Conservation (phyloP, 2,888 invertebrate genomes). For the Orthosia gothica region DNA sequence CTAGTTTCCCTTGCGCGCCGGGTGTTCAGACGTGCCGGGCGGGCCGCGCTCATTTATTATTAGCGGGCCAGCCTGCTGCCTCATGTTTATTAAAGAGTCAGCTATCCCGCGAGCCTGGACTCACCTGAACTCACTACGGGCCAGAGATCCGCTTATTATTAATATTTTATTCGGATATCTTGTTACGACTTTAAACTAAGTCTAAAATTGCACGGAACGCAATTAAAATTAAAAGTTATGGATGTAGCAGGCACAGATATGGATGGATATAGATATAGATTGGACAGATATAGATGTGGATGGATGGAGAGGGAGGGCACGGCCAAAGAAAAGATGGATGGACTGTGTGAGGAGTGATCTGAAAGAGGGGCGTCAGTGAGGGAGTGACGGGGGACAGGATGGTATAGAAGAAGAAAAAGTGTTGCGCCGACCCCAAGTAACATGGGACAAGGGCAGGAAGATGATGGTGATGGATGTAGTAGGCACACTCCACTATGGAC, state of each 20-base stretch:
- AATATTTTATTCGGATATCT: slow-evolving; percentile 67
- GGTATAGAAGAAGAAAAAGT: too few species aligned
- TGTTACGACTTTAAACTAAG: slow-evolving; percentile 38
- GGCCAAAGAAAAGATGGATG: too few species aligned
- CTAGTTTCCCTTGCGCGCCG: slow-evolving; percentile 65
- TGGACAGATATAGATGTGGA: too few species aligned
- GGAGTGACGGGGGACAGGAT: too few species aligned
- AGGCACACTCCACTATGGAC: background rate
- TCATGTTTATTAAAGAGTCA: slow-evolving; percentile 84
- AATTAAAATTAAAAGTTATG: slow-evolving; percentile 15
- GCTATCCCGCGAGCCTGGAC: slow-evolving; percentile 74
- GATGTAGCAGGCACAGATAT: background rate
- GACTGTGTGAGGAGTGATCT: too few species aligned
- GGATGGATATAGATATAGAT: too few species aligned
- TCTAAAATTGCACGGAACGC: slow-evolving; percentile 9
- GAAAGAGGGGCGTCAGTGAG: too few species aligned
- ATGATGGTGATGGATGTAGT: background rate
- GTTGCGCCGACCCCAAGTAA: too few species aligned
- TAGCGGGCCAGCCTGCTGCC: slow-evolving; percentile 77
- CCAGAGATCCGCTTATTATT: slow-evolving; percentile 70
- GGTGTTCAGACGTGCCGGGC: slow-evolving; percentile 68
- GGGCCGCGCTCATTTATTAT: slow-evolving; percentile 81
- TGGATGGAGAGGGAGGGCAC: too few species aligned
- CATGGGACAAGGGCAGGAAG: too few species aligned
- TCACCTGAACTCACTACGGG: slow-evolving; percentile 76